A percentile compares a stretch with the other conserved stretches of the same genome.
phyloP scores from a whole-genome alignment of 2,888 invertebrate genomes.

The Limnephilus rhombicus region DNA sequence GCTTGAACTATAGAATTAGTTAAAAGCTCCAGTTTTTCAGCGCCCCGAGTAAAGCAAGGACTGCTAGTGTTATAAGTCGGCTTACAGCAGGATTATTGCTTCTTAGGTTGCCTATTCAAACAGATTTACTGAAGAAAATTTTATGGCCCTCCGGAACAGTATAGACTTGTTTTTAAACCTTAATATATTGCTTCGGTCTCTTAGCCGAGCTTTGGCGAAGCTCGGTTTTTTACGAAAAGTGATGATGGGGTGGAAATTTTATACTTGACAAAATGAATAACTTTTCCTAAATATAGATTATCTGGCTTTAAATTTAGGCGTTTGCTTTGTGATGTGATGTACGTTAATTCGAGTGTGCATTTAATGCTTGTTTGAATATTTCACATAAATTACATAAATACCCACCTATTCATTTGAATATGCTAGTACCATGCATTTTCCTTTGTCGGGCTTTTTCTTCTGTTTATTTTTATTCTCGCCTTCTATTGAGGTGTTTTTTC shows the following conservation, averaged over 20 bases:
- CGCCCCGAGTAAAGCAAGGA: conserved; percentile 27
- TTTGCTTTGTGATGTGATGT: conserved; percentile 8
- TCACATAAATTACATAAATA: not conserved
- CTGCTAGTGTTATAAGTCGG: conserved; percentile 47
- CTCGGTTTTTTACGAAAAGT: conserved; percentile 42
- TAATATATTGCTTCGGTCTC: conserved; percentile 36
- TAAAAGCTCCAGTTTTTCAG: conserved; percentile 19
- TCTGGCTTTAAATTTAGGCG: conserved; percentile 29
- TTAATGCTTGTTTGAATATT: conserved; percentile 18
- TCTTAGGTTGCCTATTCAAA: conserved; percentile 49
- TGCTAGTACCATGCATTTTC: not conserved
- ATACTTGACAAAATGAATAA: conserved; percentile 45
- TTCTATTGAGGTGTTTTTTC: not conserved
- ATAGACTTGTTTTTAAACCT: conserved; percentile 48
- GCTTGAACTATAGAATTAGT: conserved; percentile 23
- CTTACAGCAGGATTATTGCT: conserved; percentile 52
- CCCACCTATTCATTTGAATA: not conserved
- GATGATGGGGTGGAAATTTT: conserved; percentile 49
- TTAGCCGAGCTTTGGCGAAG: conserved; percentile 23
- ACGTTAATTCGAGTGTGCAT: conserved; percentile 18
- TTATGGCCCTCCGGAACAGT: conserved; percentile 30
- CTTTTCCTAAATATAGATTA: conserved; percentile 43
- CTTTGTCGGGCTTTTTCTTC: not conserved
- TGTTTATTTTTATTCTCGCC: not conserved
- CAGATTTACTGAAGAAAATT: conserved; percentile 43